Base-by-base conservation (phyloP, 2,113 vertebrate genomes). In the Syngnathus floridae region DNA sequence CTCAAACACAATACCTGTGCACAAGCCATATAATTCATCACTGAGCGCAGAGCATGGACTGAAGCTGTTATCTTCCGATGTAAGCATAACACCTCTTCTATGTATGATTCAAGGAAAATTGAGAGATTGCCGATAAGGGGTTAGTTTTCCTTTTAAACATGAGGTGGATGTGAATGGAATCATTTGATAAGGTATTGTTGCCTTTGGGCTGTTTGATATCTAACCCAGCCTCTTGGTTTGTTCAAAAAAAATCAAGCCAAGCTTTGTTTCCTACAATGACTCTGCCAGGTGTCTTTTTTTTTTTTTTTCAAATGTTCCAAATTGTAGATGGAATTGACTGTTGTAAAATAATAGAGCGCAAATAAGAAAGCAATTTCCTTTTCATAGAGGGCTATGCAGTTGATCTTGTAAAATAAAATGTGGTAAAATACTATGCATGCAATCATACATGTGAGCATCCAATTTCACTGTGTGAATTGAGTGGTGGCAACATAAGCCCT, bases 41-140 rank as follows among this genome's bases (percentile, higher is more conserved):
- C 77, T 84, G 73, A 70, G 58, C 62, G 64, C 11, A 6, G 45
- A 69, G 63, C 82, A 78, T 77, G 71, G 83, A 82, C 86, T 65
- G 72, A 81, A 83, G 68, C 61, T 51, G 72, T 71, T 79, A 82
- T 85, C 82, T 78, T 64, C 75, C 78, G 76, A 52, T 52, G 69
- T 59, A 69, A 67, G 62, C 57, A 12, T 67, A 40, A 65, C 65
- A 49, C 59, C 67, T 72, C 75, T 66, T 67, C 65, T 71, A 64
- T 64, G 61, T 66, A 19, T 73, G 41, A 76, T 63, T 75, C 40
- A 65, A 73, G 46, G 49, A 67, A 70, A 63, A 68, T 26, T 72
- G 26, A 38, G 49, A 70, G 59, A 79, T 64, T 65, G 62, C 36
- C 37, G n/a, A 70, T 74, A 84, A 70, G 61, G 65, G 71, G 57